These are phyloP conservation scores for Vulpes vulpes DNA, from an alignment of 2,113 vertebrate species.

Conservation along the genomic window DNA sequence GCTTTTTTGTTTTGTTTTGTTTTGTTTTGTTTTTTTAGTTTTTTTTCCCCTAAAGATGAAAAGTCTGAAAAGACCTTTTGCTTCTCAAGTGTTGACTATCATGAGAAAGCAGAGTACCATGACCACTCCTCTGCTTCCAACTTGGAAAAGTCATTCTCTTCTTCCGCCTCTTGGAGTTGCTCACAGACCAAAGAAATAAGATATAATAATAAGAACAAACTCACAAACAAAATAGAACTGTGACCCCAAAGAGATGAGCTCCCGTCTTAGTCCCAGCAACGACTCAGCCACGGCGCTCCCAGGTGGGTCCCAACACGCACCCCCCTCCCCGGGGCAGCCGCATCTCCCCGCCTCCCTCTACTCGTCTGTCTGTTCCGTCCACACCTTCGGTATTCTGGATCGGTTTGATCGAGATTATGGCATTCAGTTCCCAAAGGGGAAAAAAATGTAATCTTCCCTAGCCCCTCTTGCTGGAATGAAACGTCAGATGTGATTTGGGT, in stretches of 20 bases:
- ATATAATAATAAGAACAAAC: slow-evolving; percentile 66
- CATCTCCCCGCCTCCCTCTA: slow-evolving; percentile 27
- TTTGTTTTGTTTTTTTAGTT: slow-evolving; percentile 72
- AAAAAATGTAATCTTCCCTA: slow-evolving; percentile 75
- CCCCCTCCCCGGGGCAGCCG: not conserved
- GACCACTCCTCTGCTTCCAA: slow-evolving; percentile 69
- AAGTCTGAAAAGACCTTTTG: slow-evolving; percentile 77
- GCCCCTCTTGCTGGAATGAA: slow-evolving; percentile 81
- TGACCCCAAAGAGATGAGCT: slow-evolving; percentile 75
- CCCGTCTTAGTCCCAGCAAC: not conserved
- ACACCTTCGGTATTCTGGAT: slow-evolving; percentile 71
- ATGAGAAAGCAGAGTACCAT: slow-evolving; percentile 78
- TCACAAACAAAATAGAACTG: slow-evolving; percentile 77
- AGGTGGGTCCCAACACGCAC: not conserved
- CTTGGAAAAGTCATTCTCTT: slow-evolving; percentile 74
- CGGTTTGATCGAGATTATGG: slow-evolving; percentile 82
- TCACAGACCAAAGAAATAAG: slow-evolving; percentile 81
- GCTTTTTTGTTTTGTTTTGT: slow-evolving; percentile 64
- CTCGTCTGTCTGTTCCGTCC: slow-evolving; percentile 62
- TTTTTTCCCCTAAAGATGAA: slow-evolving; percentile 54
- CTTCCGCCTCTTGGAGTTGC: slow-evolving; percentile 75
- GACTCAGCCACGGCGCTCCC: not conserved
- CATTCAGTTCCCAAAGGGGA: slow-evolving; percentile 87
- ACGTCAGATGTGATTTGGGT: slow-evolving; percentile 69
- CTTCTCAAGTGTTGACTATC: slow-evolving; percentile 80